Evolutionary conservation across 2,888 invertebrate species (phyloP).

Genomic region (Platerodrilus igneus): DNA sequence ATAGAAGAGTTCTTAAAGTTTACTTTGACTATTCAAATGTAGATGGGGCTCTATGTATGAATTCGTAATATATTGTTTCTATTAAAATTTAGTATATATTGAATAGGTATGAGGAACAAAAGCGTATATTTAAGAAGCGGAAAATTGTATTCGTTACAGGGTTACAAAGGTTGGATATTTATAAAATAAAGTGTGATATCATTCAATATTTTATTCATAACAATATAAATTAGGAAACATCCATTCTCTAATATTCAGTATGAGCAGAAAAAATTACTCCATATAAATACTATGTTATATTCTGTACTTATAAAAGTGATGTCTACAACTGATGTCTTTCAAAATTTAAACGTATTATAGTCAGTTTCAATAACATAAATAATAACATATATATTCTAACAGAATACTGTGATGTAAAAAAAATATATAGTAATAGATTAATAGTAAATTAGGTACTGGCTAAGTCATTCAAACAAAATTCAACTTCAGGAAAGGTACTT

Average conservation of each 20-base stretch:
- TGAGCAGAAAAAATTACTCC: too few species aligned
- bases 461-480: slow-evolving; percentile 39
- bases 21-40: too few species aligned
- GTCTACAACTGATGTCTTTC: too few species aligned
- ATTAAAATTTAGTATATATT: too few species aligned
- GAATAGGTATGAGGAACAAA: too few species aligned
- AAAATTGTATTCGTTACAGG: too few species aligned
- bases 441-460: slow-evolving; percentile 42
- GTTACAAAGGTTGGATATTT: too few species aligned
- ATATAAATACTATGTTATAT: slow-evolving; percentile 4
- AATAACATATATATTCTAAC: slow-evolving; percentile 30
- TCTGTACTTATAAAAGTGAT: slow-evolving; percentile 7
- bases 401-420: slow-evolving; percentile 44
- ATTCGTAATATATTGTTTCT: too few species aligned
- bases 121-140: too few species aligned
- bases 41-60: too few species aligned
- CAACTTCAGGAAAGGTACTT: slow-evolving; percentile 28
- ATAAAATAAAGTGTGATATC: too few species aligned
- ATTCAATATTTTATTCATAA: slow-evolving; percentile 27
- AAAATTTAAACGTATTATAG: slow-evolving; percentile 31
- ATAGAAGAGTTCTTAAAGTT: too few species aligned
- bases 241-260: slow-evolving; percentile 22
- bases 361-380: slow-evolving; percentile 30
- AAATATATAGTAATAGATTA: slow-evolving; percentile 32
- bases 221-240: slow-evolving; percentile 30